Base-by-base conservation (phyloP, 2,888 invertebrate genomes). In the Drosophila recens region DNA sequence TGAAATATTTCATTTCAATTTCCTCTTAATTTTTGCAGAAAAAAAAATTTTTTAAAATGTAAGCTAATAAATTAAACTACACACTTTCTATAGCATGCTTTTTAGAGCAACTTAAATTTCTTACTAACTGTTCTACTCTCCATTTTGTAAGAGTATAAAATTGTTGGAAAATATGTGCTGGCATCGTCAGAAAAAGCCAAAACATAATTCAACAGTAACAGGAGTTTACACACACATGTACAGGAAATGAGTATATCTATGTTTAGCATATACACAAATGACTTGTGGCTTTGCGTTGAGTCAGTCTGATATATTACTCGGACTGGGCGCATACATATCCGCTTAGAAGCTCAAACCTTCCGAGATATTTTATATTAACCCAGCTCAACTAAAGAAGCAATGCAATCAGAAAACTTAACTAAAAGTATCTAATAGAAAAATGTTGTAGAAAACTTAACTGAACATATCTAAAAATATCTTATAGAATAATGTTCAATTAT, bases 191-290 rank as follows among this genome's bases (percentile, higher is more conserved):
- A 15, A 30, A 27, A 52, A 46, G 34, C 20, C 52, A 42, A 52
- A 69, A 43, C 56, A 73, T 73, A 62, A 66, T 54, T 73, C 71
- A 66, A 40, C 43, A 58, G 66, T 42, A 57, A 57, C 38, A 57
- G 69, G 23, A 59, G 54, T 17, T 38, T 40, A 54, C 57, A 34
- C 52, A 23, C 52, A 62, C 30, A 63, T n/a, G 52, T 13, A 49
- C 54, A 42, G 64, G 64, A 64, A 64, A 64, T 57, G 40, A 57
- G 49, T 36, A 57, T 30, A 49, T 40, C 48, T 48, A 56, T 46
- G n/a, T 45, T 36, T 15, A 17, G 27, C 46, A 63, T 15, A 40
- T 15, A 42, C 33, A 30, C 40, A 65, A 67, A 67, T 64, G 54
- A 61, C 52, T 57, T 67, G 69, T 54, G 67, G 59, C 59, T 64